A percentile compares a stretch with the other conserved stretches of the same genome.
phyloP scores from a whole-genome alignment of 1,140 invertebrate genomes.

The Orchestia grillus region DNA sequence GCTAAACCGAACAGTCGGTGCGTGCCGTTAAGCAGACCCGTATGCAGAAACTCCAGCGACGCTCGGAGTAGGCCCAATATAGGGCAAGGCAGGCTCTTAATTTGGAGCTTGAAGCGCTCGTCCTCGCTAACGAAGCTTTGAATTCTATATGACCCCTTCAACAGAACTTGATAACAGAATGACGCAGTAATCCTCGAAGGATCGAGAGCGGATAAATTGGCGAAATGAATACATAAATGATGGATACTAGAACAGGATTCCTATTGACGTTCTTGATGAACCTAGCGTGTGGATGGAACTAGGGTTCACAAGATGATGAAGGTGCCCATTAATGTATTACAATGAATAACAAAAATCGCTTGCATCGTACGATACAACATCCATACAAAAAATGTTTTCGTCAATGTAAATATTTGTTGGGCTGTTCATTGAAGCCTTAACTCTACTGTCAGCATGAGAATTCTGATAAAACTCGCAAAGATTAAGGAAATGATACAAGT shows the following conservation, averaged over 20 bases:
- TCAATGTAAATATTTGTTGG: too few relatives aligned
- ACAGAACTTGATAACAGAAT: background rate
- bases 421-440: too few relatives aligned
- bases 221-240: background rate
- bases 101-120: background rate
- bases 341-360: too few relatives aligned
- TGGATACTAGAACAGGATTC: background rate
- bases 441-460: too few relatives aligned
- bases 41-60: background rate
- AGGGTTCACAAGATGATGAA: background rate
- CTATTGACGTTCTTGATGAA: background rate
- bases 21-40: background rate
- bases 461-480: too few relatives aligned
- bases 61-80: background rate
- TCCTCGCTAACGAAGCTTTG: background rate
- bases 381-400: too few relatives aligned
- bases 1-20: background rate
- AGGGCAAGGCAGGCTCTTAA: background rate
- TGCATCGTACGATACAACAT: too few relatives aligned
- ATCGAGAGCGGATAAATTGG: background rate
- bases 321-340: too few relatives aligned
- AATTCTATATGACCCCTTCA: slow-evolving; percentile 8
- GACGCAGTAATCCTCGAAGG: background rate
- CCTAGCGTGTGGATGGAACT: background rate
- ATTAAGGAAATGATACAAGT: too few relatives aligned